These are phyloP conservation scores for Ditylenchus dipsaci DNA, from an alignment of 1,140 invertebrate genomes.

Conservation along the genomic window DNA sequence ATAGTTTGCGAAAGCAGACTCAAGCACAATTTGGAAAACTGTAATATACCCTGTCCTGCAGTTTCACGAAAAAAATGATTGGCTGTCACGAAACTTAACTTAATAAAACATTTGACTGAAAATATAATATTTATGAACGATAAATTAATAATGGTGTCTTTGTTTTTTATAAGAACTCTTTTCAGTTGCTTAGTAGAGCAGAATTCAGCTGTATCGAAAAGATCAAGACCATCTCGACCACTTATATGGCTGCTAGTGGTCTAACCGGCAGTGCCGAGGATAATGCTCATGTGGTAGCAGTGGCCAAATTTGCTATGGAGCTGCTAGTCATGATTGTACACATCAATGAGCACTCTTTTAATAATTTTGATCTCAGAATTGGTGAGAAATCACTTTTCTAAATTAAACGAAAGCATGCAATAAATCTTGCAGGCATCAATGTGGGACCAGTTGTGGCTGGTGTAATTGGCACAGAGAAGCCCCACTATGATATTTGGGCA, in stretches of 20 bases:
- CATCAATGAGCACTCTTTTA: conserved; percentile 50
- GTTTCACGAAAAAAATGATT: no score
- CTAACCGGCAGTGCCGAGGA: conserved; percentile 60
- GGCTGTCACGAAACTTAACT: no score
- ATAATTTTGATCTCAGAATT: conserved; percentile 51
- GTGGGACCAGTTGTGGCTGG: conserved; percentile 64
- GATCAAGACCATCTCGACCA: conserved; percentile 91
- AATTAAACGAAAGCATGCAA: conserved; percentile 16
- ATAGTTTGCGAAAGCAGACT: no score
- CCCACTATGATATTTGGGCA: conserved; percentile 97
- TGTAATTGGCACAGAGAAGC: conserved; percentile 88
- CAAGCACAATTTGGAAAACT: no score
- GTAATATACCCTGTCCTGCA: no score
- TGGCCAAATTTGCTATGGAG: conserved; percentile 84
- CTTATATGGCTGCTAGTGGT: conserved; percentile 92
- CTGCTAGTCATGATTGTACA: conserved; percentile 49
- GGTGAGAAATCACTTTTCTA: conserved; percentile 36
- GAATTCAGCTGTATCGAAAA: conserved; percentile 83
- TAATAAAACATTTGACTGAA: no score
- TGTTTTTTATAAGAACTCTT: no score
- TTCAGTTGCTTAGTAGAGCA: conserved; percentile 74
- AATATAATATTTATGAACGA: no score
- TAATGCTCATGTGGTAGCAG: conserved; percentile 64
- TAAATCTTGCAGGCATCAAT: conserved; percentile 51
- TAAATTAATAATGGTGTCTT: no score